A percentile compares a stretch with the other conserved stretches of the same genome.
phyloP scores from a whole-genome alignment of 2,113 vertebrate species.

The Thinocorus orbignyianus region DNA sequence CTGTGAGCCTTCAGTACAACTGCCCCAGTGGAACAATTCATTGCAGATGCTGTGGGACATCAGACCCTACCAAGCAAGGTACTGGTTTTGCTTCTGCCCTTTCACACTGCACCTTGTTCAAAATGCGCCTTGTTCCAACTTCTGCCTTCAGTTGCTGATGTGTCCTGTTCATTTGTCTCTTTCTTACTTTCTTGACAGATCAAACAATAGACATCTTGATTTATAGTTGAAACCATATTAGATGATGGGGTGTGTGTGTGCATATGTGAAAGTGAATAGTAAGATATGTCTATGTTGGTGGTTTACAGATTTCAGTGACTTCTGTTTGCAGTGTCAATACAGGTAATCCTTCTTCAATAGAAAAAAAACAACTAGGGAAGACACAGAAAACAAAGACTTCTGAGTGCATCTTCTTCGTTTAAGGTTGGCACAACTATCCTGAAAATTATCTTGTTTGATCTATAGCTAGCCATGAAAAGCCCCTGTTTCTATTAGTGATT shows the following conservation, averaged over 20 bases:
- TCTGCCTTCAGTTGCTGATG: neutral
- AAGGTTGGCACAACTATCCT: neutral
- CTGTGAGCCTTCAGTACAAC: neutral
- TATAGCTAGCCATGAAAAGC: neutral
- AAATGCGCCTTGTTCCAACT: neutral
- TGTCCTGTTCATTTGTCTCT: neutral
- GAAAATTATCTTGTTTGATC: neutral
- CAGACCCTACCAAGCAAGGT: neutral
- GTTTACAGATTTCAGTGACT: neutral
- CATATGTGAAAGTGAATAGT: neutral
- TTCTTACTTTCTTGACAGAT: neutral
- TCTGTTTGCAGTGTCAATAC: neutral
- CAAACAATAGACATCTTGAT: neutral
- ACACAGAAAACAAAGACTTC: neutral
- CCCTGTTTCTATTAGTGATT: neutral
- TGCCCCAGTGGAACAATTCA: neutral
- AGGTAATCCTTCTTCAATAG: neutral
- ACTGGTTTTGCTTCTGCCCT: neutral
- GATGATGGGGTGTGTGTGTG: neutral
- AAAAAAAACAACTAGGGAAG: neutral
- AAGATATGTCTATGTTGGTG: neutral
- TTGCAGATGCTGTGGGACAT: neutral
- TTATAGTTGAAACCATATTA: neutral
- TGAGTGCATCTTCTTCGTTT: neutral
- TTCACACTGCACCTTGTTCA: neutral